These are phyloP conservation scores for Philopotamus ludificatus DNA, from an alignment of 1,140 invertebrate species.

Conservation along the genomic window DNA sequence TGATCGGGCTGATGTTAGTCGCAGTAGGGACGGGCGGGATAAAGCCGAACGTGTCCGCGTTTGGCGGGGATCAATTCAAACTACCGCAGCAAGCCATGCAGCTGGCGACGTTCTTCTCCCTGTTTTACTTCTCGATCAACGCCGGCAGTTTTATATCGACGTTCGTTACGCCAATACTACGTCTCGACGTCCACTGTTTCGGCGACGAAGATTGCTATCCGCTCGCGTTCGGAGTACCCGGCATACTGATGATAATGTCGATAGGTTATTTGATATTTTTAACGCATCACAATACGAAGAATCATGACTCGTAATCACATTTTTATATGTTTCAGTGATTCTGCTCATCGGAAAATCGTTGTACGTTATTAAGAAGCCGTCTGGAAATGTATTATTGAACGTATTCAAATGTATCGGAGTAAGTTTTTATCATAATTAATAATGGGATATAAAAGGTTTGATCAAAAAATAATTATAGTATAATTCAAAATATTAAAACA, in stretches of 20 bases:
- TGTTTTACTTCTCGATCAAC: constrained; percentile 95
- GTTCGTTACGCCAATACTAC: constrained; percentile 83
- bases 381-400: constrained; percentile 79
- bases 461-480: not conserved
- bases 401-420: constrained; percentile 77
- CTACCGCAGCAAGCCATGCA: constrained; percentile 75
- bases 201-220: constrained; percentile 81
- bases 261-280: constrained; percentile 60
- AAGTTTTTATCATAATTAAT: constrained; percentile 55
- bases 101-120: constrained; percentile 83
- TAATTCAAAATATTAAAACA: not conserved
- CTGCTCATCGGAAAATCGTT: constrained; percentile 75
- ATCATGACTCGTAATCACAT: not conserved
- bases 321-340: constrained; percentile 60
- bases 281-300: too few relatives aligned
- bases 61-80: constrained; percentile 95
- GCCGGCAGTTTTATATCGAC: constrained; percentile 88
- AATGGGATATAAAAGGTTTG: not conserved
- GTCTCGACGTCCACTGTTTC: constrained; percentile 81
- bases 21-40: constrained; percentile 93
- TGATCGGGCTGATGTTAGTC: constrained; percentile 80
- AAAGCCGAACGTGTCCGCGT: constrained; percentile 95
- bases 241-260: constrained; percentile 79
- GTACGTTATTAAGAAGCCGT: constrained; percentile 76
- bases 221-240: constrained; percentile 89